Conservation (phyloP, 2,113 vertebrate genomes). For the Cephalopholis sonnerati region DNA sequence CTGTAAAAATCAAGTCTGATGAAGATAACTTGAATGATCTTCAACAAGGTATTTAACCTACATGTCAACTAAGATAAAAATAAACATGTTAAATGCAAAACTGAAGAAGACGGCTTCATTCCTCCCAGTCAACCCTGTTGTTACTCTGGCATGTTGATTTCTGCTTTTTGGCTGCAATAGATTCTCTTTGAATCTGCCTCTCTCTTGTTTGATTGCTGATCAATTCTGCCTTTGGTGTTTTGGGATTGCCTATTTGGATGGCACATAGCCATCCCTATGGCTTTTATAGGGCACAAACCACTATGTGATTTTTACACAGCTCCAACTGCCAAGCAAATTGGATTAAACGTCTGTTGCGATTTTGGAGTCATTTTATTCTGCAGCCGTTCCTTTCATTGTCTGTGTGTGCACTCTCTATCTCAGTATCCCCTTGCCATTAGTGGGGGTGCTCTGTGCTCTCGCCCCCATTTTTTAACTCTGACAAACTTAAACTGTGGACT, state of each 20-base stretch:
- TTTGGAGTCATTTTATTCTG: constrained; percentile 66
- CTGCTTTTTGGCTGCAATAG: neutral
- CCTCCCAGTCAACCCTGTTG: neutral
- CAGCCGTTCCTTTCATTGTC: constrained; percentile 55
- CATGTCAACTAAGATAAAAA: neutral
- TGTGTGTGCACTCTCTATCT: constrained; percentile 26
- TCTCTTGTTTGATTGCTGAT: constrained; percentile 56
- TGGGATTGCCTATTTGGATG: constrained; percentile 45
- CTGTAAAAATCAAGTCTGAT: neutral
- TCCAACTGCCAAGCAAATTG: constrained; percentile 72
- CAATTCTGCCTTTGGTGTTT: constrained; percentile 48
- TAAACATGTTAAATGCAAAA: neutral
- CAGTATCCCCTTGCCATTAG: constrained; percentile 22
- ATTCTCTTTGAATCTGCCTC: constrained; percentile 37
- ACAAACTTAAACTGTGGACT: constrained; percentile 45
- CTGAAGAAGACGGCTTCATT: neutral
- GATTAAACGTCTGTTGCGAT: constrained; percentile 77
- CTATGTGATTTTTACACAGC: constrained; percentile 58
- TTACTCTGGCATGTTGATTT: constrained; percentile 8
- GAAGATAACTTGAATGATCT: neutral
- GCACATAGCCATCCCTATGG: constrained; percentile 39
- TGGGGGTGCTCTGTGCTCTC: neutral
- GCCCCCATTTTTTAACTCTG: constrained; percentile 15
- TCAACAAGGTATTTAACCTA: neutral
- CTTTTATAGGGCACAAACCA: constrained; percentile 68